phyloP scores from a whole-genome alignment of 2,797 vertebrate genomes.

The Pseudocheirus occidentalis region DNA sequence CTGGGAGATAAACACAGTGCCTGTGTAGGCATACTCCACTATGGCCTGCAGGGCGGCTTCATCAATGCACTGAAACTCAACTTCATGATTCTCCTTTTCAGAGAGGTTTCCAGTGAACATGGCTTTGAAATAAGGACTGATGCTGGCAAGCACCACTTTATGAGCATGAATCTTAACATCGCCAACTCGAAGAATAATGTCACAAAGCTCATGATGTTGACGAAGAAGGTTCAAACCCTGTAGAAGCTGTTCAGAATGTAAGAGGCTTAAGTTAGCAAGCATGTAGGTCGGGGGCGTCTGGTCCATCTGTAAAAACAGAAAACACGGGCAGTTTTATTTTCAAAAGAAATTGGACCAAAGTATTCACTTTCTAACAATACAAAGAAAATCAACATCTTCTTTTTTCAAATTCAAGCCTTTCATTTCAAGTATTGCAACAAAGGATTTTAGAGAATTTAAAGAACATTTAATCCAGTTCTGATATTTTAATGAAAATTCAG shows the following conservation, averaged over 20 bases:
- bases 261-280: slow-evolving; percentile 97
- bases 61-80: slow-evolving; percentile 97
- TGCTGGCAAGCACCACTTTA: slow-evolving; percentile 97
- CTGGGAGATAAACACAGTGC: slow-evolving; percentile 97
- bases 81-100: slow-evolving; percentile 97
- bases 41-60: slow-evolving; percentile 96
- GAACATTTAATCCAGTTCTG: slow-evolving; percentile 27
- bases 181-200: slow-evolving; percentile 96
- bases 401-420: slow-evolving; percentile 22
- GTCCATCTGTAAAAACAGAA: slow-evolving; percentile 92
- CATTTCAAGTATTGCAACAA: slow-evolving; percentile 25
- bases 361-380: slow-evolving; percentile 37
- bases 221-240: slow-evolving; percentile 97
- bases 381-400: slow-evolving; percentile 34
- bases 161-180: slow-evolving; percentile 98
- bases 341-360: slow-evolving; percentile 44
- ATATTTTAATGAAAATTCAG: slow-evolving; percentile 30
- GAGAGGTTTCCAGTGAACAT: slow-evolving; percentile 99
- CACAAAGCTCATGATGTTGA: slow-evolving; percentile 97
- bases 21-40: slow-evolving; percentile 98
- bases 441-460: slow-evolving; percentile 29
- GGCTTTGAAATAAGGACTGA: slow-evolving; percentile 99
- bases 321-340: slow-evolving; percentile 51
- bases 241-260: slow-evolving; percentile 98
- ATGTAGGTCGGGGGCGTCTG: slow-evolving; percentile 96